Evolutionary conservation across 2,797 vertebrate genomes (phyloP).

Genomic region (Smutsia temminckii): DNA sequence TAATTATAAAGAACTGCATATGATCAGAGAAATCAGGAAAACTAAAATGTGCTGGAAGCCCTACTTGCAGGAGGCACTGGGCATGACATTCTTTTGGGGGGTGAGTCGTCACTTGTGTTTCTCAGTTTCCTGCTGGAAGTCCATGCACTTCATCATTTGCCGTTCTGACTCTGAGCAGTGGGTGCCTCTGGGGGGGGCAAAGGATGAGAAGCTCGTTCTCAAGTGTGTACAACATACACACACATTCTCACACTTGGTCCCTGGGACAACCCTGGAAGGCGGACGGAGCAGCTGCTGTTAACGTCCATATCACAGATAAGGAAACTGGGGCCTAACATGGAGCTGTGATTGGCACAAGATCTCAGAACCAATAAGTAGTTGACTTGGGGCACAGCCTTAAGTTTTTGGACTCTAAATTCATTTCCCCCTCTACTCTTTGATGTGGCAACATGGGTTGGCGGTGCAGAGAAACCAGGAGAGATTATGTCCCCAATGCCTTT

Average conservation of each 20-base stretch:
- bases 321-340: too few relatives aligned
- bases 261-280: fast-evolving
- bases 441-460: too few relatives aligned
- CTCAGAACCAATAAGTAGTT: not conserved
- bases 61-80: not conserved
- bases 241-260: not conserved
- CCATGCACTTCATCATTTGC: not conserved
- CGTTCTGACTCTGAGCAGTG: not conserved
- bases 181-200: not conserved
- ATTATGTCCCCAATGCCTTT: not conserved
- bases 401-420: not conserved
- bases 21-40: conserved; percentile 11
- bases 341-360: too few relatives aligned
- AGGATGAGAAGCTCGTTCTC: not conserved
- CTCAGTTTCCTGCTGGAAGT: too few relatives aligned
- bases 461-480: too few relatives aligned
- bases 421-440: not conserved
- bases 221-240: not conserved
- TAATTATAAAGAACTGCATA: not conserved
- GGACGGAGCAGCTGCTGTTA: fast-evolving
- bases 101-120: not conserved
- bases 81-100: not conserved
- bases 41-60: not conserved
- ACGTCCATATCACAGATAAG: not conserved
- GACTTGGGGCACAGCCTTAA: not conserved